These are phyloP conservation scores for Mungos mungo DNA, from an alignment of 2,113 vertebrate genomes.

Conservation along the genomic window DNA sequence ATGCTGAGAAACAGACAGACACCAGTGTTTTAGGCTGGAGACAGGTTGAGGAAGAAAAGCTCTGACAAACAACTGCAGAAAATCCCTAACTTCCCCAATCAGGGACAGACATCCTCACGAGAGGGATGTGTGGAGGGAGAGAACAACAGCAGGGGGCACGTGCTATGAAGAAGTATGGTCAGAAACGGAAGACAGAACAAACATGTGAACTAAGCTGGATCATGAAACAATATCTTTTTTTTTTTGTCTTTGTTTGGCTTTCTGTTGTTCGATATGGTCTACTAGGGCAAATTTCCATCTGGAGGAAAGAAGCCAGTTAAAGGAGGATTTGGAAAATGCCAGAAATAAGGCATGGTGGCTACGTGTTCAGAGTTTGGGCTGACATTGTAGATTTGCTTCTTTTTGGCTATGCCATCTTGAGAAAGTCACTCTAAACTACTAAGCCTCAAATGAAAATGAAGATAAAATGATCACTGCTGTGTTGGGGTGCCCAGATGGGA, in stretches of 20 bases:
- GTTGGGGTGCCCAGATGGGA: not conserved
- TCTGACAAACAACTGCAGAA: not conserved
- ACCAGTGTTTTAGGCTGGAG: not conserved
- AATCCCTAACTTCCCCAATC: not conserved
- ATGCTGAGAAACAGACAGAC: not conserved
- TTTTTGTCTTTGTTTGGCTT: not conserved
- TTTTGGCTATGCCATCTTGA: not conserved
- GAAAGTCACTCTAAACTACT: not conserved
- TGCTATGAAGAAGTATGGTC: not conserved
- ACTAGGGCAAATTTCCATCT: not conserved
- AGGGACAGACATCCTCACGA: not conserved
- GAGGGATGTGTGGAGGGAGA: not conserved
- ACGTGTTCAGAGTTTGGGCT: not conserved
- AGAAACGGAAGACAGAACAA: not conserved
- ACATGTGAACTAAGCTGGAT: not conserved
- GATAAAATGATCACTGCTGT: not conserved
- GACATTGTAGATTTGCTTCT: not conserved
- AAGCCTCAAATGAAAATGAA: not conserved
- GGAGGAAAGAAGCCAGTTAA: not conserved
- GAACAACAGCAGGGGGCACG: accelerated
- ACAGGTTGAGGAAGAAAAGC: not conserved
- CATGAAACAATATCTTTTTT: not conserved
- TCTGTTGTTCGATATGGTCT: not conserved
- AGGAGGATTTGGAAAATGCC: not conserved
- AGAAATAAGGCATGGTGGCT: not conserved